These are phyloP conservation scores for Diploptera punctata DNA, from an alignment of 2,888 invertebrate species.

Conservation along the genomic window DNA sequence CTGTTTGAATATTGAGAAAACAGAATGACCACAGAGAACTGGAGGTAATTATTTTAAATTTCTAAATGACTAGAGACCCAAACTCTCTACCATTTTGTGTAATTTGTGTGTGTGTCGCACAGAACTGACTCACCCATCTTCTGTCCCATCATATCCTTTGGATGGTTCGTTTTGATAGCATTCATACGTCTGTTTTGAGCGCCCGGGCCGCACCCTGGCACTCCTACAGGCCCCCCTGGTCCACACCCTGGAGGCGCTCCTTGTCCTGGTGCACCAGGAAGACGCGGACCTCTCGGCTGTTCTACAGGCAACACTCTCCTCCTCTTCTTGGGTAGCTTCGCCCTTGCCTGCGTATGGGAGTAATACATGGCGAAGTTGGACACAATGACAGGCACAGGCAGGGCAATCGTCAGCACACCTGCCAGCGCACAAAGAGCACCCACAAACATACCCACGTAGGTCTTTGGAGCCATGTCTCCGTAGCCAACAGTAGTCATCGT, in stretches of 20 bases:
- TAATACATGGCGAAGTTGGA: conserved; percentile 99
- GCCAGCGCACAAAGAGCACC: conserved; percentile 97
- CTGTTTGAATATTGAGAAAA: too few relatives aligned
- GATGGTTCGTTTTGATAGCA: conserved; percentile 87
- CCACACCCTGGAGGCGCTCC: conserved; percentile 52
- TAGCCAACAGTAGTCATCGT: conserved; percentile 99
- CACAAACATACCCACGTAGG: conserved; percentile 98
- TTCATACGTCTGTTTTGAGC: conserved; percentile 73
- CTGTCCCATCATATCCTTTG: conserved; percentile 78
- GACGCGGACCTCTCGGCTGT: conserved; percentile 74
- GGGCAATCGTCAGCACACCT: conserved; percentile 97
- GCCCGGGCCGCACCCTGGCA: conserved; percentile 55
- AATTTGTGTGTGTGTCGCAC: too few relatives aligned
- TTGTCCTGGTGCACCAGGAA: conserved; percentile 55
- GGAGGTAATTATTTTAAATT: neutral
- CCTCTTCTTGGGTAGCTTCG: conserved; percentile 98
- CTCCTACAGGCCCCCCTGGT: conserved; percentile 46
- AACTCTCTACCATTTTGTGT: neutral
- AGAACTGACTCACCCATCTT: conserved; percentile 72
- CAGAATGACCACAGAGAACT: neutral
- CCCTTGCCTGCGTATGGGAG: conserved; percentile 93
- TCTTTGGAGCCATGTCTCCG: conserved; percentile 98
- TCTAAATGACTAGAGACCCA: neutral
- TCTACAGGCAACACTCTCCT: conserved; percentile 96
- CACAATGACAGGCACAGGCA: conserved; percentile 99